phyloP scores from a whole-genome alignment of 2,888 invertebrate species.

The Alloscopus bannaensis region DNA sequence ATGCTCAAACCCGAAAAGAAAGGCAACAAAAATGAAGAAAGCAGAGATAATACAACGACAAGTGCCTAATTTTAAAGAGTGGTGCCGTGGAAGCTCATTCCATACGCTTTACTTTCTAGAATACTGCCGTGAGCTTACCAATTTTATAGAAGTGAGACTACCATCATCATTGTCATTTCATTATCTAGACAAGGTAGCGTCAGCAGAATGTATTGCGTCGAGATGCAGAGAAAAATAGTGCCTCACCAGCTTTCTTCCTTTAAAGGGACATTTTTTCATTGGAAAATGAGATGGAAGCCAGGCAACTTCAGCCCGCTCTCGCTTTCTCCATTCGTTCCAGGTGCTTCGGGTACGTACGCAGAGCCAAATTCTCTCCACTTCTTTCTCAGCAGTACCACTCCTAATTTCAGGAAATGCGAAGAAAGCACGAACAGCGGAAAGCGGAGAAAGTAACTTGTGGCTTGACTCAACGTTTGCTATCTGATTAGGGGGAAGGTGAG shows the following conservation, averaged over 20 bases:
- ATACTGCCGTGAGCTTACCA: background rate
- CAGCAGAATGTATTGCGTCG: slow-evolving; percentile 48
- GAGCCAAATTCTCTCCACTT: no score
- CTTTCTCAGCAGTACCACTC: no score
- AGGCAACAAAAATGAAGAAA: background rate
- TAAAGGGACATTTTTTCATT: background rate
- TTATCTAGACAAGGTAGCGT: slow-evolving; percentile 36
- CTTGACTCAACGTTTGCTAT: background rate
- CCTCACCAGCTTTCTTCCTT: background rate
- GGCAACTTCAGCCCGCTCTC: background rate
- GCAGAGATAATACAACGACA: no score
- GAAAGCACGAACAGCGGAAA: background rate
- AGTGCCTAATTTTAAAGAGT: no score
- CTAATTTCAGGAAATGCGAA: background rate
- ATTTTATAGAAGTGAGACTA: no score
- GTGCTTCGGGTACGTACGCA: no score
- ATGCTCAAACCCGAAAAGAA: background rate
- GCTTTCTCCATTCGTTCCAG: background rate
- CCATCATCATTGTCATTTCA: slow-evolving; percentile 49
- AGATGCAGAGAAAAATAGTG: slow-evolving; percentile 21
- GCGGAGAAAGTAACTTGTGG: background rate
- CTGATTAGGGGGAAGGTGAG: background rate
- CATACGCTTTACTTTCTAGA: no score
- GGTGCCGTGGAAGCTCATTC: no score
- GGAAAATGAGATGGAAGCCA: background rate